Evolutionary conservation across 1,140 invertebrate genomes (phyloP).

Genomic region (Drosophila fuyamai): DNA sequence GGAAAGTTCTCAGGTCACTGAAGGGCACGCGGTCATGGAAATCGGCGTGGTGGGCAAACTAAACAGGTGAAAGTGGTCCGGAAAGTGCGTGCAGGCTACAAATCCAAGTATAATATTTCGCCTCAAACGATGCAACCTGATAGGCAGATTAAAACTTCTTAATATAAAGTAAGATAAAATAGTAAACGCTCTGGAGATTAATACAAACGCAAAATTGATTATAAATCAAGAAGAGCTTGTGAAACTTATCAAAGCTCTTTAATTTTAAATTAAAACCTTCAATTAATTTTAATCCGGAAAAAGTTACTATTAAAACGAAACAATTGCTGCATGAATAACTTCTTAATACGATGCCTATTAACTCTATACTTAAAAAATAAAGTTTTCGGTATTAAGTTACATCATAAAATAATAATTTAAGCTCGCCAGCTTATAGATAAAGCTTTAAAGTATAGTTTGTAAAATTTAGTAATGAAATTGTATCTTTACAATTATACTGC

Average conservation of each 20-base stretch:
- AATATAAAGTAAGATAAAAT: neutral
- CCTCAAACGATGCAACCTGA: conserved; percentile 1
- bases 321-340: no score
- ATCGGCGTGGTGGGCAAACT: neutral
- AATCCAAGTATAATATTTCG: conserved; percentile 3
- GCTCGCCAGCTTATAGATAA: no score
- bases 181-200: neutral
- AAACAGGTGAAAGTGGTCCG: conserved; percentile 9
- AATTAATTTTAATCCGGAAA: no score
- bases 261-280: neutral
- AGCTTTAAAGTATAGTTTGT: no score
- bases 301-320: no score
- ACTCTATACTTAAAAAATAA: no score
- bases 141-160: neutral
- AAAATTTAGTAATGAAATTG: no score
- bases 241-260: neutral
- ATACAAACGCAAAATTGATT: neutral
- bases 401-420: no score
- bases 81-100: conserved; percentile 3
- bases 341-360: no score
- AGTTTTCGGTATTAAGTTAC: no score
- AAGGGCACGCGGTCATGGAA: conserved; percentile 49
- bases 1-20: conserved; percentile 58
- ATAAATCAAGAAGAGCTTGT: neutral
- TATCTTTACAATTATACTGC: no score